Conservation (phyloP, 2,888 invertebrate genomes). For the Macroteleia sp. region DNA sequence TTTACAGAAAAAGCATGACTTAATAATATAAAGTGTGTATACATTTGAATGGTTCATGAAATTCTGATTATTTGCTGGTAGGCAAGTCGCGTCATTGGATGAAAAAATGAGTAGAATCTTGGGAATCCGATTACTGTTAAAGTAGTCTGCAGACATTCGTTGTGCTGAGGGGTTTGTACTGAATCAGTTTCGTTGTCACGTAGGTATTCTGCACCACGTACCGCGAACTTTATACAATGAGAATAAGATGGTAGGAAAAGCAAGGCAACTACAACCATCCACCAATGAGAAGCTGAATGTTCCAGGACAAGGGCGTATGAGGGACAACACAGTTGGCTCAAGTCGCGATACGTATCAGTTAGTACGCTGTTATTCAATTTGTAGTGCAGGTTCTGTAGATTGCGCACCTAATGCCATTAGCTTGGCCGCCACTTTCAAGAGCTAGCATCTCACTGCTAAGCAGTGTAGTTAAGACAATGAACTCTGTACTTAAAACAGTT, state of each 20-base stretch:
- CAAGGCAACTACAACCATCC: slow-evolving; percentile 33
- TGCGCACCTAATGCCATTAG: slow-evolving; percentile 80
- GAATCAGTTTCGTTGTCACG: slow-evolving; percentile 74
- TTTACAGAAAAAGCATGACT: no score
- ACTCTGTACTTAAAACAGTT: slow-evolving; percentile 34
- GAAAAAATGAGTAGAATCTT: slow-evolving; percentile 66
- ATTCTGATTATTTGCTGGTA: slow-evolving; percentile 24
- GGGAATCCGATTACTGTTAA: slow-evolving; percentile 68
- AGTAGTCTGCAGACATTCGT: slow-evolving; percentile 59
- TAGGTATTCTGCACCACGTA: slow-evolving; percentile 70
- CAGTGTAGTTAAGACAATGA: not conserved
- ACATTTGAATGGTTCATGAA: slow-evolving; percentile 21
- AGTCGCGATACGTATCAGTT: slow-evolving; percentile 76
- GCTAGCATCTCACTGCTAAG: slow-evolving; percentile 44
- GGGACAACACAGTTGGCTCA: slow-evolving; percentile 63
- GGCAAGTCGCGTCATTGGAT: slow-evolving; percentile 25
- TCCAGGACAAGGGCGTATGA: slow-evolving; percentile 44
- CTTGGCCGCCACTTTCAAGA: slow-evolving; percentile 49
- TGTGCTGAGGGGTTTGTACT: slow-evolving; percentile 59
- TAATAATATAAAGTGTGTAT: slow-evolving; percentile 12
- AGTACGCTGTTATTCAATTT: slow-evolving; percentile 78
- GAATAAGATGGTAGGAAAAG: slow-evolving; percentile 52
- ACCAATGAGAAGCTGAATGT: slow-evolving; percentile 51
- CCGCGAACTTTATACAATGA: slow-evolving; percentile 56
- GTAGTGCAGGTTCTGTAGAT: slow-evolving; percentile 77